phyloP scores from a whole-genome alignment of 2,113 vertebrate species.

The Etia nguti region DNA sequence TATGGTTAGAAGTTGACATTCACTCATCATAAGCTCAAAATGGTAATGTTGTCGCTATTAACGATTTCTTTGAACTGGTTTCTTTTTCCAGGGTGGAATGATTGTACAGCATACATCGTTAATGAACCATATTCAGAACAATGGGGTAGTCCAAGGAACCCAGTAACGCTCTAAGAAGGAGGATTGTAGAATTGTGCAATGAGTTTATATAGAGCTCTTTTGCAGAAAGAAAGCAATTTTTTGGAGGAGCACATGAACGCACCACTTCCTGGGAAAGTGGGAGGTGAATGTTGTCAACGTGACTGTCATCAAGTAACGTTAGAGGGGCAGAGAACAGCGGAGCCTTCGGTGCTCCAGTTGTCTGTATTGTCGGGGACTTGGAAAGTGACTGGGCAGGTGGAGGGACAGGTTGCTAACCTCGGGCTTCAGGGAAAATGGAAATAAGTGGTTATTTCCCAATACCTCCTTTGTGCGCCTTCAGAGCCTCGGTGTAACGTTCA shows the following conservation, averaged over 20 bases:
- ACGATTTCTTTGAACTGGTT: background rate
- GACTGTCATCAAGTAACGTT: constrained; percentile 51
- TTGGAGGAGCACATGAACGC: constrained; percentile 20
- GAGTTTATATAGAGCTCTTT: background rate
- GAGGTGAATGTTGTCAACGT: constrained; percentile 71
- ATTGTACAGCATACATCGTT: background rate
- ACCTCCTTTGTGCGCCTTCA: background rate
- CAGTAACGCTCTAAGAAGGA: background rate
- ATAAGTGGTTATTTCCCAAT: background rate
- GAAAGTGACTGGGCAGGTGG: constrained; percentile 31
- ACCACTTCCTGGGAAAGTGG: constrained; percentile 64
- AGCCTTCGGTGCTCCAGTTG: background rate
- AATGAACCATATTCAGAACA: background rate
- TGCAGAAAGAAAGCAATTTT: background rate
- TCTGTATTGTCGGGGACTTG: constrained; percentile 24
- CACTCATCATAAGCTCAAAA: background rate
- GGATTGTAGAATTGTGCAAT: background rate
- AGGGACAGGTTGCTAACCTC: constrained; percentile 7
- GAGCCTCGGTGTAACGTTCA: background rate
- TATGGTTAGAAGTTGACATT: background rate
- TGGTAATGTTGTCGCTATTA: background rate
- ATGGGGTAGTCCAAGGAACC: background rate
- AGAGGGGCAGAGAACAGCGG: constrained; percentile 22
- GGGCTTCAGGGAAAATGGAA: constrained; percentile 33
- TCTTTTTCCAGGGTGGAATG: background rate